Evolutionary conservation across 2,797 vertebrate genomes (phyloP).

Genomic region (Mastacembelus armatus): DNA sequence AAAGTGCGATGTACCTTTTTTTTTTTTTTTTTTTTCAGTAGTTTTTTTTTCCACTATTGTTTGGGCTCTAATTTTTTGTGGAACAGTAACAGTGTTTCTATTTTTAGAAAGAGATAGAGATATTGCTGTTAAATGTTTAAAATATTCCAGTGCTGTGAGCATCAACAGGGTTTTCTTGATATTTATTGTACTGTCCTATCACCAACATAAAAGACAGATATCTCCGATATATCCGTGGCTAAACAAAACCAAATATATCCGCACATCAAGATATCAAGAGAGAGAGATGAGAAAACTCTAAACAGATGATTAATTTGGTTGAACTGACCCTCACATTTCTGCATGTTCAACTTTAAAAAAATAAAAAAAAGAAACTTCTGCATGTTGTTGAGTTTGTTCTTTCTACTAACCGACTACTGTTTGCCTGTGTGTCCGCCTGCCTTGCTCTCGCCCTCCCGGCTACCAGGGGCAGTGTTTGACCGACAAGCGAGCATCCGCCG

Average conservation of each 20-base stretch:
- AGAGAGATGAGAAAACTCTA: not conserved
- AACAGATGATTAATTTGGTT: not conserved
- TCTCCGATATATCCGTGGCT: no score
- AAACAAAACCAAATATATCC: not conserved
- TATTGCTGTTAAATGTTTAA: not conserved
- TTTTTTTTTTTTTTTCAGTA: no score
- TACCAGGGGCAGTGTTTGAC: constrained; percentile 99
- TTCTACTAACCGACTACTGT: constrained; percentile 86
- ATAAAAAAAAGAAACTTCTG: constrained; percentile 52
- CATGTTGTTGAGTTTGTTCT: constrained; percentile 82
- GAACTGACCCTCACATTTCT: constrained; percentile 35
- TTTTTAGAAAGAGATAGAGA: not conserved
- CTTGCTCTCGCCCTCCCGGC: constrained; percentile 87
- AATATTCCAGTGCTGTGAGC: not conserved
- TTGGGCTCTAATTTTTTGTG: no score
- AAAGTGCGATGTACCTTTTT: no score
- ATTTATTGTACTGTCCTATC: no score
- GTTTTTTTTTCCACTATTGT: no score
- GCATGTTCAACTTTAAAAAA: constrained; percentile 82
- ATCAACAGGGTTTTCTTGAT: not conserved
- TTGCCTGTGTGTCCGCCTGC: constrained; percentile 84
- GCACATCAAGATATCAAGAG: not conserved
- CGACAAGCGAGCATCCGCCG: constrained; percentile 98
- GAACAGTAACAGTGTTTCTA: not conserved
- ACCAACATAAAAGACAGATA: no score